These are phyloP conservation scores for Campoletis sonorensis DNA, from an alignment of 1,140 invertebrate genomes.

Conservation along the genomic window DNA sequence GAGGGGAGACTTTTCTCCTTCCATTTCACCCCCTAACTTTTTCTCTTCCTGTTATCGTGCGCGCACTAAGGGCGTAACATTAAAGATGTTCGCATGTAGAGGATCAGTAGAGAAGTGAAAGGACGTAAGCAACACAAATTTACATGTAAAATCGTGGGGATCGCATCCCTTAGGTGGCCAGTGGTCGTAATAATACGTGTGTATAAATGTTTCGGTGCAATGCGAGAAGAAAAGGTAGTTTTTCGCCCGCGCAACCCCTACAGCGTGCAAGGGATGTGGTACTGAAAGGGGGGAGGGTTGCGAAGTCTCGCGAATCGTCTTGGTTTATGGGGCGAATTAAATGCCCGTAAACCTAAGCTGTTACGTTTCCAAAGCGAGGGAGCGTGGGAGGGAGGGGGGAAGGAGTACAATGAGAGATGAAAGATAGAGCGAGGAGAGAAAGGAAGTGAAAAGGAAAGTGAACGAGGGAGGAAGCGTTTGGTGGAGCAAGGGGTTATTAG, in stretches of 20 bases:
- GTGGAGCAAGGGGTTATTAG: slow-evolving; percentile 53
- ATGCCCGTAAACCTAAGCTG: slow-evolving; percentile 62
- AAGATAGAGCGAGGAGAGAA: background rate
- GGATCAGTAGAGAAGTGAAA: background rate
- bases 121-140: background rate
- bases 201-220: background rate
- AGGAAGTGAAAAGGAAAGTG: background rate
- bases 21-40: background rate
- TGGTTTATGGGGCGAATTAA: slow-evolving; percentile 61
- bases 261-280: background rate
- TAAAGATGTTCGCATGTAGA: background rate
- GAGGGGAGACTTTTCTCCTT: background rate
- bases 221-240: background rate
- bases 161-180: background rate
- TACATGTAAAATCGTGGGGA: background rate
- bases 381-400: slow-evolving; percentile 34
- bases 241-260: background rate
- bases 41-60: too few relatives aligned
- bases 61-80: too few relatives aligned
- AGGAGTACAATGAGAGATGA: background rate
- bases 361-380: slow-evolving; percentile 57
- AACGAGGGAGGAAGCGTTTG: slow-evolving; percentile 7
- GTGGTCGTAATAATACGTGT: background rate
- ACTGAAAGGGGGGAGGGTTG: background rate
- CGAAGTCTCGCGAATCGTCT: slow-evolving; percentile 29